Conservation (phyloP, 2,888 invertebrate species). For the Euplagia quadripunctaria region DNA sequence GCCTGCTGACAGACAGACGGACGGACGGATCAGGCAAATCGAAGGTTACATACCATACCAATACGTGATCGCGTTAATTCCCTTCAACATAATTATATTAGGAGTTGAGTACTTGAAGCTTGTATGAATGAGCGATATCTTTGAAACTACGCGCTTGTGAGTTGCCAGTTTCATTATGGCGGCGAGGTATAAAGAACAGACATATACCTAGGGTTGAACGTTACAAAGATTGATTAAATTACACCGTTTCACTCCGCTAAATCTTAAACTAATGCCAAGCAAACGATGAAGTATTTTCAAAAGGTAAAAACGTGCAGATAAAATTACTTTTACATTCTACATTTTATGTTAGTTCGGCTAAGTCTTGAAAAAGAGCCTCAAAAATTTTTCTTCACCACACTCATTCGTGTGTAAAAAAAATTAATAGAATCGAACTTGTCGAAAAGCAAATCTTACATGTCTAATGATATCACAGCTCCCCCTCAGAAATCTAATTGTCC, state of each 20-base stretch:
- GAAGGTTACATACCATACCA: too few relatives aligned
- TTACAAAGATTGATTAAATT: background rate
- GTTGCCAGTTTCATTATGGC: slow-evolving; percentile 33
- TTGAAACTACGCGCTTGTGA: slow-evolving; percentile 27
- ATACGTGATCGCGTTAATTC: too few relatives aligned
- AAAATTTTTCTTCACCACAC: background rate
- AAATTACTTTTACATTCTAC: background rate
- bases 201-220: slow-evolving; percentile 16
- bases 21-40: too few relatives aligned
- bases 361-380: background rate
- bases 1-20: too few relatives aligned
- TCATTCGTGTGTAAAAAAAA: background rate
- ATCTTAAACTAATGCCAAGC: too few relatives aligned
- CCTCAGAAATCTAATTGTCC: slow-evolving; percentile 17
- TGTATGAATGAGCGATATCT: slow-evolving; percentile 40
- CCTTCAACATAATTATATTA: background rate
- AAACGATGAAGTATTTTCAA: too few relatives aligned
- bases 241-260: background rate
- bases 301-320: background rate
- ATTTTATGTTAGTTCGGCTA: too few relatives aligned
- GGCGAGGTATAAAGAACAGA: slow-evolving; percentile 27
- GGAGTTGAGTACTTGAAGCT: slow-evolving; percentile 3
- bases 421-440: slow-evolving; percentile 1
- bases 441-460: slow-evolving; percentile 5
- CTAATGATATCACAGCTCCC: slow-evolving; percentile 7